Conservation (phyloP, 2,113 vertebrate genomes). For the Rutilus rutilus region DNA sequence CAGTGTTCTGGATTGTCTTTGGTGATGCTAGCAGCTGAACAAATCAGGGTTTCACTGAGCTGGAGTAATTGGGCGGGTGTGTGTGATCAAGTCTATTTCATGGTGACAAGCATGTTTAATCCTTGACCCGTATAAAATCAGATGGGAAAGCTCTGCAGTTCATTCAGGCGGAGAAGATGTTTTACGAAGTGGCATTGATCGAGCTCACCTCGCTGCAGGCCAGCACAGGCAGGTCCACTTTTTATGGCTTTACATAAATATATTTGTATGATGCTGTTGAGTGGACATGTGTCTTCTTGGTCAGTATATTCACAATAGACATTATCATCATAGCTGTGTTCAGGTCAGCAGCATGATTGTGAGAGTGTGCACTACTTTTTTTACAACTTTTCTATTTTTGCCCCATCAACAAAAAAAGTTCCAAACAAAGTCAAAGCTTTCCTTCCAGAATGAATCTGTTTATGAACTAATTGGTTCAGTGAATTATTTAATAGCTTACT, state of each 20-base stretch:
- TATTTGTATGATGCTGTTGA: not conserved
- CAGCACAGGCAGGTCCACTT: constrained; percentile 77
- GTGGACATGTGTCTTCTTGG: not conserved
- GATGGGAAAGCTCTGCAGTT: constrained; percentile 77
- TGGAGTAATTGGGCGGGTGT: constrained; percentile 50
- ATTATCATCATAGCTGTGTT: not conserved
- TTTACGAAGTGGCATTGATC: constrained; percentile 78
- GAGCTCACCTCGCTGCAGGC: constrained; percentile 72
- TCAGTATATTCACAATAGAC: not conserved
- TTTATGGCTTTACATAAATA: constrained; percentile 1
- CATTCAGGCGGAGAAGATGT: constrained; percentile 80
- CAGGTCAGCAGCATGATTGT: not conserved
- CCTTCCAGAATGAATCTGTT: not conserved
- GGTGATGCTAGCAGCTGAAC: constrained; percentile 4
- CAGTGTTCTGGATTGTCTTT: not conserved
- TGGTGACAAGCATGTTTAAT: constrained; percentile 67
- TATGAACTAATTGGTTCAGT: not conserved
- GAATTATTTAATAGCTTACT: not conserved
- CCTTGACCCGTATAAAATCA: constrained; percentile 78
- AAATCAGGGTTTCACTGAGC: constrained; percentile 25
- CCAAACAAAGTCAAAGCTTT: not conserved
- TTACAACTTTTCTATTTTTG: not conserved
- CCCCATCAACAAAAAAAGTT: not conserved
- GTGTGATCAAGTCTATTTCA: constrained; percentile 66
- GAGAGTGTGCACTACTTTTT: not conserved